These are phyloP conservation scores for Sylvilagus floridanus DNA, from an alignment of 2,797 vertebrate species.

Conservation along the genomic window DNA sequence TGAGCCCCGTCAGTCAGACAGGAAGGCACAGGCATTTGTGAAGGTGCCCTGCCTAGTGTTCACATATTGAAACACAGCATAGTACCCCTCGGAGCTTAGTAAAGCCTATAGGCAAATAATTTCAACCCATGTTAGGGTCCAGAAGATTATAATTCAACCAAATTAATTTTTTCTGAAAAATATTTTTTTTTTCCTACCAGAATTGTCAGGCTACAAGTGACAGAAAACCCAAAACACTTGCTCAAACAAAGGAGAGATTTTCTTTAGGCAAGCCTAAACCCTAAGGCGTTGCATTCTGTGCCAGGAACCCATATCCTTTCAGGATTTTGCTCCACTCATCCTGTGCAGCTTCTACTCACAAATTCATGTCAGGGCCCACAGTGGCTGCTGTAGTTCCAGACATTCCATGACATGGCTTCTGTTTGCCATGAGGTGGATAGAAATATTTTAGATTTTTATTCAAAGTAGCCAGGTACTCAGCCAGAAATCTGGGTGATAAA, in stretches of 20 bases:
- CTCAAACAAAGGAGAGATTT: constrained; percentile 4
- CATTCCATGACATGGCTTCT: background rate
- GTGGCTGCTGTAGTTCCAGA: background rate
- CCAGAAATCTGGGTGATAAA: background rate
- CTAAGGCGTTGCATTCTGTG: too few relatives aligned
- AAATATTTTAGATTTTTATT: constrained; percentile 7
- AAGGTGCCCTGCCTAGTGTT: background rate
- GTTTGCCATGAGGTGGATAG: background rate
- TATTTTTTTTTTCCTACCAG: background rate
- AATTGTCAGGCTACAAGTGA: background rate
- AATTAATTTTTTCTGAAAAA: background rate
- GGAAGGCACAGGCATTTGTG: background rate
- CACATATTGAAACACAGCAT: background rate
- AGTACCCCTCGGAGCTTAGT: background rate
- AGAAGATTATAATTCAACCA: background rate
- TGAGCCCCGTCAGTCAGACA: background rate
- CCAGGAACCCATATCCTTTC: background rate
- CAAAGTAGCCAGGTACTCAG: background rate
- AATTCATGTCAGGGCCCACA: background rate
- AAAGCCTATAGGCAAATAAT: background rate
- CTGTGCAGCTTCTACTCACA: background rate
- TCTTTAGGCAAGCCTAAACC: background rate
- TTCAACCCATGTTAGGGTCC: background rate
- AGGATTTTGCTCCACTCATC: background rate
- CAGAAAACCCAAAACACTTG: background rate